phyloP scores from a whole-genome alignment of 2,888 invertebrate species.

The Drosophila histrio region DNA sequence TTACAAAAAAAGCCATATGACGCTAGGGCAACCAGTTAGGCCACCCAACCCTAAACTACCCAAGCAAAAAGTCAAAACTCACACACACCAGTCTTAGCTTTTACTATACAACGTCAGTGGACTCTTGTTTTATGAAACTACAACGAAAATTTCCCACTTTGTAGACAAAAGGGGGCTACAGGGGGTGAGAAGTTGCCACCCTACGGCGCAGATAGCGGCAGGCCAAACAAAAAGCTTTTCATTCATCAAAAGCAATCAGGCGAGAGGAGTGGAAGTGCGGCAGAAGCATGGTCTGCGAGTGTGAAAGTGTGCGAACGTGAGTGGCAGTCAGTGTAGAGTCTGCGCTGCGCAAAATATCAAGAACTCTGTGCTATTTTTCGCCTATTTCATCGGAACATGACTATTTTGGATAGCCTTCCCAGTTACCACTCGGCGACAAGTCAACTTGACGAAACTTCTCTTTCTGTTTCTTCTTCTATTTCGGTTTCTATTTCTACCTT shows the following conservation, averaged over 20 bases:
- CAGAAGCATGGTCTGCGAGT: neutral
- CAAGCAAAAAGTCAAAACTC: slow-evolving; percentile 27
- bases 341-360: slow-evolving; percentile 61
- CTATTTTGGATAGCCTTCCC: slow-evolving; percentile 58
- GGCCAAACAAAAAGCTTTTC: slow-evolving; percentile 76
- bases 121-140: slow-evolving; percentile 32
- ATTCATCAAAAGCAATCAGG: slow-evolving; percentile 79
- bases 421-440: neutral
- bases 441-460: slow-evolving; percentile 68
- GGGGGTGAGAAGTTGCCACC: slow-evolving; percentile 4
- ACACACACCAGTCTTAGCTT: slow-evolving; percentile 36
- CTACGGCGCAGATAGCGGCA: slow-evolving; percentile 45
- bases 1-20: slow-evolving; percentile 77
- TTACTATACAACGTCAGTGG: slow-evolving; percentile 62
- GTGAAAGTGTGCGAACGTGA: slow-evolving; percentile 9
- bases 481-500: slow-evolving; percentile 9
- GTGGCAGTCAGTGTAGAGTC: slow-evolving; percentile 55
- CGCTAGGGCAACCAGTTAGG: slow-evolving; percentile 48
- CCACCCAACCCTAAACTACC: slow-evolving; percentile 7
- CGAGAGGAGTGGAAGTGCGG: slow-evolving; percentile 26
- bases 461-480: slow-evolving; percentile 20
- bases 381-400: slow-evolving; percentile 40
- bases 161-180: neutral
- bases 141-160: slow-evolving; percentile 17
- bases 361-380: slow-evolving; percentile 60